Evolutionary conservation across 2,888 invertebrate genomes (phyloP).

Genomic region (Tetragonula carbonaria): DNA sequence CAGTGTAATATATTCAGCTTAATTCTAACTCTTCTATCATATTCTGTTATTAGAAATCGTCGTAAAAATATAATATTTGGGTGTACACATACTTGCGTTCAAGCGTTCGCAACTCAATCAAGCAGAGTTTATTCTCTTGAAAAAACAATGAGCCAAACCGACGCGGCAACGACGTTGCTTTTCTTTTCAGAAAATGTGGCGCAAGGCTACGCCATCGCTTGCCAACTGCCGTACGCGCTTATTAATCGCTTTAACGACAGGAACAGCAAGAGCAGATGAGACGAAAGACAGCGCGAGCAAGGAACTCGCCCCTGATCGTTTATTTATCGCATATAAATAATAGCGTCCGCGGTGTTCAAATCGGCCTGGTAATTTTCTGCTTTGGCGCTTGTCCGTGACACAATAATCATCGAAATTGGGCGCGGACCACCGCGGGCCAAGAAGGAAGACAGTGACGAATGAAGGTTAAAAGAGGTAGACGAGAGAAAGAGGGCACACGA

Average conservation of each 20-base stretch:
- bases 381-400: conserved; percentile 65
- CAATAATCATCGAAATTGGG: conserved; percentile 61
- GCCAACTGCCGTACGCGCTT: conserved; percentile 39
- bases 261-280: neutral
- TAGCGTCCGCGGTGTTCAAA: conserved; percentile 20
- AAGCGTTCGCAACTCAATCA: neutral
- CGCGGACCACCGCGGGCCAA: conserved; percentile 37
- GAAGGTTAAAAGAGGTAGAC: conserved; percentile 58
- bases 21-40: no score
- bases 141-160: neutral
- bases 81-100: no score
- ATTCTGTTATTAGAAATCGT: neutral
- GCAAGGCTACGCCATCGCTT: conserved; percentile 42
- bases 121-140: neutral
- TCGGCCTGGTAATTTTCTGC: conserved; percentile 42
- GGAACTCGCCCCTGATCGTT: conserved; percentile 35
- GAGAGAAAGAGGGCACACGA: conserved; percentile 47
- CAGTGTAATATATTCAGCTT: no score
- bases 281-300: conserved; percentile 10
- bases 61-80: neutral
- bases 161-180: conserved; percentile 2
- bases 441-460: conserved; percentile 61
- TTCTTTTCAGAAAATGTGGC: conserved; percentile 26
- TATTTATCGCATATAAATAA: conserved; percentile 6
- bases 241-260: conserved; percentile 46